Evolutionary conservation across 64 coral and sea anemone genomes (phyloP), one percentile per base, ranked within the genome.

Genomic region (Catalaphyllia jardinei): DNA sequence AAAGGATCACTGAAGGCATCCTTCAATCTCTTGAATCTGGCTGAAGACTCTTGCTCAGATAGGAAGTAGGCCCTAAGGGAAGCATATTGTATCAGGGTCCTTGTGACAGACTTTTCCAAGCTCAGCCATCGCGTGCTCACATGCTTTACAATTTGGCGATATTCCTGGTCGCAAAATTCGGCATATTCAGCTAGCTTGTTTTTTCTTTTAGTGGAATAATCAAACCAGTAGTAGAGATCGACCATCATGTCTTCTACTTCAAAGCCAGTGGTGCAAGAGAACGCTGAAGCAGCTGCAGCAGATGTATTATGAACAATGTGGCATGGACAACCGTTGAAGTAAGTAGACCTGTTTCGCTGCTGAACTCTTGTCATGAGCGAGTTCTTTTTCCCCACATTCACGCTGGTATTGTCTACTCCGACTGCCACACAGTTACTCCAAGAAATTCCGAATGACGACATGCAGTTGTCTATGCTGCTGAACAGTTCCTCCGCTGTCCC

Each of bases 141-240:
- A 90, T 90, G 78, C 54, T 90, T 90, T 22, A 90, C 15, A 22
- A 80, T 46, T 78, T 90, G 29, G 10, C 42, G 88, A 31, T 90
- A 90, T n/a, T 81, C 88, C 38, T 80, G 77, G 65, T 90, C 62
- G 54, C 62, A 90, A 72, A 81, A 90, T 0, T 81, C 14, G n/a
- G 75, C 42, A 63, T 90, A 90, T 38, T 90, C 77, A 49, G 28
- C 64, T 29, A 90, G 77, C 20, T 79, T 80, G 52, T 33, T 33
- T 22, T 90, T 90, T 71, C 74, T 22, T 17, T 90, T 80, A 0
- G 76, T 79, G 28, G 75, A 71, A 24, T 91, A 62, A 29, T 77
- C 28, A 72, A 91, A 86, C 18, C 28, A 91, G 50, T 77, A 77
- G 10, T 77, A 91, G 24, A 86, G 20, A 49, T 91, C 72, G 22